Evolutionary conservation across 2,888 invertebrate genomes (phyloP).

Genomic region (Tipula vernalis): DNA sequence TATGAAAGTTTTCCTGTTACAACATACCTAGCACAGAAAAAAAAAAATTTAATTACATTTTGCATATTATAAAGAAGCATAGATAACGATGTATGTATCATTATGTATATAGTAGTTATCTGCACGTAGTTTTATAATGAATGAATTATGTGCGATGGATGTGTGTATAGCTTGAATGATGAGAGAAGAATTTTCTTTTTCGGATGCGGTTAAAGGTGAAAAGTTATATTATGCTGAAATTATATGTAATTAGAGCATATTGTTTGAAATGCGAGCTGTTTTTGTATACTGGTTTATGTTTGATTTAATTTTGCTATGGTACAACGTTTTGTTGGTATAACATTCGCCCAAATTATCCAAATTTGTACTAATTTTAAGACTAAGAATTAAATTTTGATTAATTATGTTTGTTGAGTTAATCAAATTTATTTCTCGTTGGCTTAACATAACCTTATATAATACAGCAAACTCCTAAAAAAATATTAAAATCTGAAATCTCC

Average conservation of each 20-base stretch:
- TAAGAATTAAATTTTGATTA: too few species aligned
- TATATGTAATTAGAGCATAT: background rate
- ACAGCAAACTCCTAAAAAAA: too few species aligned
- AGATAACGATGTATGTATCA: background rate
- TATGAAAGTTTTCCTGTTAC: background rate
- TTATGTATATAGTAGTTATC: background rate
- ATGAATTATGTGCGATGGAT: background rate
- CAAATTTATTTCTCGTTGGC: too few species aligned
- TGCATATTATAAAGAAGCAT: background rate
- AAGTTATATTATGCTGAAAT: background rate
- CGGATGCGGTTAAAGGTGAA: background rate
- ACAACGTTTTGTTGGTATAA: too few species aligned
- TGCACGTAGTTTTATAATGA: background rate
- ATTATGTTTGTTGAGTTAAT: too few species aligned
- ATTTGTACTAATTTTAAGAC: too few species aligned
- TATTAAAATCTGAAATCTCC: too few species aligned
- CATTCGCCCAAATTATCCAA: too few species aligned
- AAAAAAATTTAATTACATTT: background rate
- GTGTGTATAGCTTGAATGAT: background rate
- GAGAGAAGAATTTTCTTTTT: background rate
- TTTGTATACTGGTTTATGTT: background rate
- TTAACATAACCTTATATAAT: too few species aligned
- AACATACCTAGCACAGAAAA: background rate
- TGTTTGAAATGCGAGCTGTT: background rate
- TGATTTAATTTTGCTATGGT: background rate